Conservation (phyloP, 1,140 invertebrate genomes). For the Megathymus violae region DNA sequence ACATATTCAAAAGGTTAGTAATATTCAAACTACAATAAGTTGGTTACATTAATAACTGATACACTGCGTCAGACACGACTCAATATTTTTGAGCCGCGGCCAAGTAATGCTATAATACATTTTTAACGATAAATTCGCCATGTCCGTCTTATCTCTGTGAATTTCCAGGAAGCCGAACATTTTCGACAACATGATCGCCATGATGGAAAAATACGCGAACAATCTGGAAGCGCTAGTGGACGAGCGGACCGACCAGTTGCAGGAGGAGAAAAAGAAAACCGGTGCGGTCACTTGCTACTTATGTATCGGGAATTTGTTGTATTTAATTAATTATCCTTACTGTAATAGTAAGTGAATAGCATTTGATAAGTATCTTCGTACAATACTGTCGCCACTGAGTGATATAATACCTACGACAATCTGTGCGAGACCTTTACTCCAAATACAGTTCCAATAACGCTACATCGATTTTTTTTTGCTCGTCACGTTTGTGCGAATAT, state of each 20-base stretch:
- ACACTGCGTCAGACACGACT: conserved; percentile 11
- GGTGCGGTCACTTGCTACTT: conserved; percentile 80
- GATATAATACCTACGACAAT: no score
- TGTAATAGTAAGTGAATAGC: no score
- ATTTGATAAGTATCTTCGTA: no score
- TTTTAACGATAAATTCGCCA: conserved; percentile 22
- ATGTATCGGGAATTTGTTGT: conserved; percentile 2
- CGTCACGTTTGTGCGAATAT: no score
- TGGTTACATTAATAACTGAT: conserved; percentile 19
- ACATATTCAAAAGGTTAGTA: no score
- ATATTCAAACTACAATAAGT: background rate
- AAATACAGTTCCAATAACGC: no score
- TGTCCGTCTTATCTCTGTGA: conserved; percentile 28
- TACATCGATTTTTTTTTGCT: no score
- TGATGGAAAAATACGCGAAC: conserved; percentile 96
- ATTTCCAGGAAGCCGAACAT: conserved; percentile 91
- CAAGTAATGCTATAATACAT: conserved; percentile 27
- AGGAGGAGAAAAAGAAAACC: conserved; percentile 98
- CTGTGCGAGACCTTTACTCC: no score
- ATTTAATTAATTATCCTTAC: no score
- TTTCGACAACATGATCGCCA: conserved; percentile 96
- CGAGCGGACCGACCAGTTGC: conserved; percentile 95
- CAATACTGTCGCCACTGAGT: no score
- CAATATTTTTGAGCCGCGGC: conserved; percentile 26
- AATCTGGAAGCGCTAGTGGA: conserved; percentile 95